Evolutionary conservation across 2,888 invertebrate genomes (phyloP).

Genomic region (Cosmia trapezina): DNA sequence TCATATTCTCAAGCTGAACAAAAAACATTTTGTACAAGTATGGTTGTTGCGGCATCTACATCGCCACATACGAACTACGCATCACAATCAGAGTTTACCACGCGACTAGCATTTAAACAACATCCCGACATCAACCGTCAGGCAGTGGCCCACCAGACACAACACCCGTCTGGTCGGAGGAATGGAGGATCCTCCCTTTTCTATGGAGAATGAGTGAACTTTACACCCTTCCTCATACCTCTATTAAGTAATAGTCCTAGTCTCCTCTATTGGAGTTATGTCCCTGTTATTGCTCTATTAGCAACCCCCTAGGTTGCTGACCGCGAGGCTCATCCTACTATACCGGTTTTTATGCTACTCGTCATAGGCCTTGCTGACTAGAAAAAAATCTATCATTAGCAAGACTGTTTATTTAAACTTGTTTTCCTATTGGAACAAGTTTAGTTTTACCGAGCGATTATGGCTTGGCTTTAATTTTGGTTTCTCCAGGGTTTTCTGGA

Average conservation of each 20-base stretch:
- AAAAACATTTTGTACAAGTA: neutral
- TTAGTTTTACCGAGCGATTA: neutral
- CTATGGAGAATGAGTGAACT: no score
- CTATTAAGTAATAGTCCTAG: no score
- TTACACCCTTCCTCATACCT: no score
- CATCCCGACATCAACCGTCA: no score
- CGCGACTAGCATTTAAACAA: no score
- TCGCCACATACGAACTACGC: no score
- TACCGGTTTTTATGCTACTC: slow-evolving; percentile 1
- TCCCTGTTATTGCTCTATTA: neutral
- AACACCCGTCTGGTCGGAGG: no score
- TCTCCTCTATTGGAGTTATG: neutral
- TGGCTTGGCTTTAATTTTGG: neutral
- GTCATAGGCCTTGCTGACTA: neutral
- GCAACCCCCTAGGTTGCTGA: slow-evolving; percentile 6
- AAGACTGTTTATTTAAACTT: neutral
- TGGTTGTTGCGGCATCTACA: no score
- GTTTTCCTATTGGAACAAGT: neutral
- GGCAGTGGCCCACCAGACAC: no score
- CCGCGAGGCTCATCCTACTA: neutral
- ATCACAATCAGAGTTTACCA: no score
- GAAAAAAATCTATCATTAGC: neutral
- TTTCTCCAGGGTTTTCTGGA: neutral
- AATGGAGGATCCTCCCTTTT: no score
- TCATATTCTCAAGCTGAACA: no score